Percentiles rank a stretch among this genome's conserved stretches.
Evolutionary conservation across 2,113 vertebrate genomes (phyloP).

Genomic region (Malurus cyaneus): DNA sequence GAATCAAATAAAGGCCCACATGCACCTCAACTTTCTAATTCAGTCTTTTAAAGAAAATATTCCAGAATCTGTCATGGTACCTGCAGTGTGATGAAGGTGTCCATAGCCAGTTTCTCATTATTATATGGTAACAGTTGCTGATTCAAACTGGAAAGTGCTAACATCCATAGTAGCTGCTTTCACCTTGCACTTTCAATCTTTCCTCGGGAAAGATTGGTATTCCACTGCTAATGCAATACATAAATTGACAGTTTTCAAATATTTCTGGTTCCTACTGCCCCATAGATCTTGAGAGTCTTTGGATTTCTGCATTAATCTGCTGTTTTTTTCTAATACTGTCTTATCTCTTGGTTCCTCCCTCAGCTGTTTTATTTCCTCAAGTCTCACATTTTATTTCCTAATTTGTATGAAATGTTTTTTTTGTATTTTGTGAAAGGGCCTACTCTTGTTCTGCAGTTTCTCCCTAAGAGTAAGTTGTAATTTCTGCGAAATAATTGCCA

Average conservation of each 20-base stretch:
- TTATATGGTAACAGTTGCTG: not conserved
- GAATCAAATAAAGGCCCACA: not conserved
- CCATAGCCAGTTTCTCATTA: not conserved
- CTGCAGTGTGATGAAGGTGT: not conserved
- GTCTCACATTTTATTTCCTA: not conserved
- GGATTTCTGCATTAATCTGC: slow-evolving; percentile 8
- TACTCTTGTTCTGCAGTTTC: not conserved
- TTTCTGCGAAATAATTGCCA: not conserved
- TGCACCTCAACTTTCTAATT: not conserved
- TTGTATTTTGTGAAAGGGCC: not conserved
- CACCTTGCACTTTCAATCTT: not conserved
- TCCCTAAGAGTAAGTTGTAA: not conserved
- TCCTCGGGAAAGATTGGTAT: not conserved
- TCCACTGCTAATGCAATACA: not conserved
- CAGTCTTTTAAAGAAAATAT: not conserved
- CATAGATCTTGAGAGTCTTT: not conserved
- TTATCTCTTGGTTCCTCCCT: not conserved
- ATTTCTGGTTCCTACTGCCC: not conserved
- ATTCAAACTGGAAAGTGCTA: not conserved
- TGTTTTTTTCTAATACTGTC: not conserved
- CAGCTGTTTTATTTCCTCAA: not conserved
- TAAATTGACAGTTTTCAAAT: slow-evolving; percentile 24
- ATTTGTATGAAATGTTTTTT: not conserved
- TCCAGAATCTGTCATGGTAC: not conserved
- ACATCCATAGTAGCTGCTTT: not conserved